Base-by-base conservation (phyloP, 2,113 vertebrate species). In the Helogale parvula region DNA sequence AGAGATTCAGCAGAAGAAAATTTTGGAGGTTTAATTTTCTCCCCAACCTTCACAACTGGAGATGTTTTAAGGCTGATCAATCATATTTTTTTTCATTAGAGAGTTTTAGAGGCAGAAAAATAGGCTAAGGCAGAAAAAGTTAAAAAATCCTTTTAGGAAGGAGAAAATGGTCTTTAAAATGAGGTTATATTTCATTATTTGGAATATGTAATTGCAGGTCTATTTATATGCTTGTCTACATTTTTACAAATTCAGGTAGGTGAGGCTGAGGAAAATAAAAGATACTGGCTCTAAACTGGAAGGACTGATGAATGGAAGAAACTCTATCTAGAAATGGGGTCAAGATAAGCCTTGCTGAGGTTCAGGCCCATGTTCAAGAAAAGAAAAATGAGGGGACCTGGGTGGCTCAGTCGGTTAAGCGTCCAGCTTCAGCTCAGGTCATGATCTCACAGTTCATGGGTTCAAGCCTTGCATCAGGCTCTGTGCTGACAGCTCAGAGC, bases 131-230 rank as follows among this genome's bases (percentile, higher is more conserved):
- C 45, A 96, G 31, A 87, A 72, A 17, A 65, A 72, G 14, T 50
- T 76, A 90, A 95, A 84, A 38, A 79, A 65, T 71, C 57, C 94
- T 92, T 84, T 21, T 27, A 92, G 83, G 52, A 96, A 94, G 27
- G 14, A 7, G 27, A 63, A 92, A 93, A 86, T 2, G 7, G 35
- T 81, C 45, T 88, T 90, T 81, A 83, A 94, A 85, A 60, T 91
- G 41, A 93, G 33, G 23, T 93, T 69, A 10, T 12, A 29, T 80
- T 94, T 95, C 35, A 95, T 69, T 94, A 76, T 90, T 84, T 90
- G 68, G 47, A 45, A 25, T 65, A 91, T 31, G 45, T 19, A n/a
- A 91, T 60, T 77, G 33, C 29, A 84, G 65, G 5, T 60, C 50
- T 74, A 45, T 71, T 83, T 90, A 38, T 41, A 89, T 47, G n/a